Evolutionary conservation across 2,888 invertebrate genomes (phyloP).

Genomic region (Eristalis pertinax): DNA sequence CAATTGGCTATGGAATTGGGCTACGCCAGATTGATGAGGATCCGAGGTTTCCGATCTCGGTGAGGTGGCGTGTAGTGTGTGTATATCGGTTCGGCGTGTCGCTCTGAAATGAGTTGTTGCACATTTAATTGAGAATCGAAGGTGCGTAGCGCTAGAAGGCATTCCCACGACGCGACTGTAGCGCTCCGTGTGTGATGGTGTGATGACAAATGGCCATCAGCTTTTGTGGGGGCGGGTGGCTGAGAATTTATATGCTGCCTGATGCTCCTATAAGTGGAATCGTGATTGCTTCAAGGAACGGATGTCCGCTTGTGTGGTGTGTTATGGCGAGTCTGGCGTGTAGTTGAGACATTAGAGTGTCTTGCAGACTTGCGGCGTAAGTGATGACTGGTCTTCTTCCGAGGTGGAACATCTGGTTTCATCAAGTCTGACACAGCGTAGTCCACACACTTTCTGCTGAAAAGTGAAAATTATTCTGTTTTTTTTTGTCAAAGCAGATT

Average conservation of each 20-base stretch:
- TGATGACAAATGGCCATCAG: constrained; percentile 16
- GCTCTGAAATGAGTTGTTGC: constrained; percentile 34
- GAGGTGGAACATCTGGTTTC: no score
- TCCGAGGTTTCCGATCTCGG: constrained; percentile 1
- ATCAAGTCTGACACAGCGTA: no score
- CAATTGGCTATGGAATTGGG: constrained; percentile 58
- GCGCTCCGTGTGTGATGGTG: neutral
- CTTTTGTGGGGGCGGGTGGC: neutral
- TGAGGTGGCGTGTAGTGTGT: constrained; percentile 37
- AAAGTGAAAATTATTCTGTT: no score
- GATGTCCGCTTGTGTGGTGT: neutral
- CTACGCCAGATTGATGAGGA: constrained; percentile 37
- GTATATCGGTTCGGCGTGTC: neutral
- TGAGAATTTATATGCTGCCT: neutral
- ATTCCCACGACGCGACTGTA: constrained; percentile 36
- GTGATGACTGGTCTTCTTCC: no score
- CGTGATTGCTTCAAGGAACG: neutral
- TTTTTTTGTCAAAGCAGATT: no score
- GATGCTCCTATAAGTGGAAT: neutral
- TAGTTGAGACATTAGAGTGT: neutral
- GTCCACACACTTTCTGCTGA: no score
- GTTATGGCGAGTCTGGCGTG: neutral
- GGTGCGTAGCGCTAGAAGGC: constrained; percentile 30
- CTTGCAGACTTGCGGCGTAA: no score
- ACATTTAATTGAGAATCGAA: constrained; percentile 31